Conservation (phyloP, 1,140 invertebrate genomes). For the Scaptomyza graminum region DNA sequence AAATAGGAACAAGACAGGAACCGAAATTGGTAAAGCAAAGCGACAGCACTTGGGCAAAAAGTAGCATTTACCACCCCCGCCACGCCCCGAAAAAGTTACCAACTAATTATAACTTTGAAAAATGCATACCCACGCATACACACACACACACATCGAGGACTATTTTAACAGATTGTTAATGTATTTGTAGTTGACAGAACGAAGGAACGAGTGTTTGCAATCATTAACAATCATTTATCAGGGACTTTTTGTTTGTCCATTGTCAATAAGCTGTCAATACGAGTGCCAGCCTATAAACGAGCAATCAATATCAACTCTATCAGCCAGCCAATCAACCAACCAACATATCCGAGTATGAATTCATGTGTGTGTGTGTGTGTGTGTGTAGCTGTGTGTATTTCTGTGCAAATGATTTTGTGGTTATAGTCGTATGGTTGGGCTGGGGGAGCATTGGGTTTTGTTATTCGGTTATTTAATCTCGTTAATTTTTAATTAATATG, state of each 20-base stretch:
- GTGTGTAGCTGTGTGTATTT: not conserved
- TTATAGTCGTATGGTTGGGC: not conserved
- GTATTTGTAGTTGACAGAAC: not conserved
- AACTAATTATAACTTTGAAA: slow-evolving; percentile 69
- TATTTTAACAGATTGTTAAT: not conserved
- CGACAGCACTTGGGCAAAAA: slow-evolving; percentile 53
- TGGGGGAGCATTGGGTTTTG: not conserved
- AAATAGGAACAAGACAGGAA: slow-evolving; percentile 49
- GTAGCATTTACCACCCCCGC: slow-evolving; percentile 32
- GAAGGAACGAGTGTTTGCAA: slow-evolving; percentile 5
- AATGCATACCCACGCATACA: slow-evolving; percentile 7
- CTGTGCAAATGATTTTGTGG: slow-evolving; percentile 12
- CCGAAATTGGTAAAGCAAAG: slow-evolving; percentile 39
- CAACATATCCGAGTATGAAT: no score
- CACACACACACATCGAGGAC: slow-evolving; percentile 1
- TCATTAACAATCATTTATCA: slow-evolving; percentile 15
- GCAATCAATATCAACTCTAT: slow-evolving; percentile 1
- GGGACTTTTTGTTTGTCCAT: not conserved
- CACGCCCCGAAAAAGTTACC: slow-evolving; percentile 40
- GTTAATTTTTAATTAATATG: slow-evolving; percentile 79
- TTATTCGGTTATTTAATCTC: slow-evolving; percentile 27
- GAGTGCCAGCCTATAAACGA: not conserved
- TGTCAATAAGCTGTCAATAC: not conserved
- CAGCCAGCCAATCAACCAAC: not conserved
- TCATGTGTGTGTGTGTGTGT: not conserved